Evolutionary conservation across 2,888 invertebrate species (phyloP), one percentile per base, ranked within the genome.

Genomic region (Megamerina dolium): DNA sequence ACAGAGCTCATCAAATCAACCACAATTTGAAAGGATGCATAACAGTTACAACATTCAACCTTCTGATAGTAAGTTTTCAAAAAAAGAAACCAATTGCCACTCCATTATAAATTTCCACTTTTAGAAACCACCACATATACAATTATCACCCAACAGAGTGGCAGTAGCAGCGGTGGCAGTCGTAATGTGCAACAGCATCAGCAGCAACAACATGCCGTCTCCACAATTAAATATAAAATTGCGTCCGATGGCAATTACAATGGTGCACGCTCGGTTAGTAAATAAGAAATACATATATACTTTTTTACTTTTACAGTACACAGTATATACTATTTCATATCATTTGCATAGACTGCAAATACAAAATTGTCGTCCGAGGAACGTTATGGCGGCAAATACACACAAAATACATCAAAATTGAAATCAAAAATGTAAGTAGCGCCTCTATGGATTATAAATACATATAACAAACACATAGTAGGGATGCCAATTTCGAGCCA

Each of bases 401-500:
- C 61, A 54, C 63, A 66, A 56, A 66, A 61, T 59, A 61, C 57
- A 53, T 58, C 60, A 51, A 64, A 66, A 56, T 56, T 62, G 43
- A 70, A 70, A 62, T 61, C 68, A 54, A 70, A 70, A 64, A 62
- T 67, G 70, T 70, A 62, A 63, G 68, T 59, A 41, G 36, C 27
- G 17, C n/a, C n/a, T n/a, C n/a, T n/a, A n/a, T n/a, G n/a, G n/a
- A n/a, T n/a, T n/a, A n/a, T n/a, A n/a, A n/a, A n/a, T n/a, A n/a
- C n/a, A n/a, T n/a, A n/a, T n/a, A n/a, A n/a, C n/a, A n/a, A n/a
- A n/a, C n/a, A n/a, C n/a, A n/a, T n/a, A n/a, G n/a, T n/a, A n/a
- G n/a, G n/a, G n/a, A n/a, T n/a, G n/a, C n/a, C n/a, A n/a, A n/a
- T n/a, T n/a, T n/a, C n/a, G n/a, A n/a, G n/a, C n/a, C n/a, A n/a